Base-by-base conservation (phyloP, 2,113 vertebrate genomes). In the Glaucomys volans region DNA sequence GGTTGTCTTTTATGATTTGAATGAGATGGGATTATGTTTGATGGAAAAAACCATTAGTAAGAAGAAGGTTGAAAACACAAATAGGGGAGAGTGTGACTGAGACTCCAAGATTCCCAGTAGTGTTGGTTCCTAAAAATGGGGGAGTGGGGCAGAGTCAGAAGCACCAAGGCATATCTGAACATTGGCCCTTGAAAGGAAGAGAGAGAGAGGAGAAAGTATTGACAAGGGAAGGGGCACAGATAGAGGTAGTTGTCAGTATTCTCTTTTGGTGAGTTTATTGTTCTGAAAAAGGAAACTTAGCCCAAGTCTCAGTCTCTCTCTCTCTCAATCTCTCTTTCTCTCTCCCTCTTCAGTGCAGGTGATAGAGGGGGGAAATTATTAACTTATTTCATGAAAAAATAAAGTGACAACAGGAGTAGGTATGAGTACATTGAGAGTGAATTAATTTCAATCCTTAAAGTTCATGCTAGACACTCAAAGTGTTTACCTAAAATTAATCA, bases 261-360 rank as follows among this genome's bases (percentile, higher is more conserved):
- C 11, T 47, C 26, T 66, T 94, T 67, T 62, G 22, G 24, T 81
- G 62, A 54, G 24, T 93, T 96, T 6, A 18, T 0, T 22, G n/a
- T 86, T 94, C 91, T 87, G 52, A 52, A 86, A 94, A 97, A 84
- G 66, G 42, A 91, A 54, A 71, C 12, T 37, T 59, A 69, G 47
- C 17, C 28, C 40, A 83, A 67, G 50, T 57, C 35, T 90, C 54
- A 47, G 44, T 47, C 7, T 47, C n/a, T n/a, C n/a, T n/a, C n/a
- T 47, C 44, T 47, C 44, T 47, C 44, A 8, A 9, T 47, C 44
- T 47, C 44, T 47, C 7, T 9, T 20, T 7, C 54, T 20, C 54
- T 8, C 54, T 22, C 54, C 7, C 22, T 18, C 20, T 57, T 22
- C 59, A 26, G 9, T 4, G 24, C 22, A 26, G 59, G 59, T 57